A percentile compares a stretch with the other conserved stretches of the same genome.
phyloP scores from a whole-genome alignment of 2,888 invertebrate species.

The Thalpophila matura region DNA sequence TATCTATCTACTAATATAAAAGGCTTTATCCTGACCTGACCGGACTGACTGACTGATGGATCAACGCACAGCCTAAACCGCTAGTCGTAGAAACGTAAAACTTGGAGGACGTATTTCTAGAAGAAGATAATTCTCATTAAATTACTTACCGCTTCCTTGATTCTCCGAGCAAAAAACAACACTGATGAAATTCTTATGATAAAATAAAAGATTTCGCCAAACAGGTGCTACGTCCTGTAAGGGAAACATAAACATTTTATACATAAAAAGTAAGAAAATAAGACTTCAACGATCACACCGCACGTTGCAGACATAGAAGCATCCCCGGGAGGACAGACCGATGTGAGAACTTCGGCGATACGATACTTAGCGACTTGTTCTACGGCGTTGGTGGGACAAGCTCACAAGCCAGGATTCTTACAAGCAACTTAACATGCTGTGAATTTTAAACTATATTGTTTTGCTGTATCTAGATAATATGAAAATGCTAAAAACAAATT shows the following conservation, averaged over 20 bases:
- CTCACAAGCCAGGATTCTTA: constrained; percentile 61
- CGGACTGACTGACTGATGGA: too few relatives aligned
- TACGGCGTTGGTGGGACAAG: constrained; percentile 59
- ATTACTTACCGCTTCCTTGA: constrained; percentile 17
- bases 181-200: not conserved
- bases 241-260: constrained; percentile 31
- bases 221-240: not conserved
- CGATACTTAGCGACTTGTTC: constrained; percentile 71
- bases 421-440: constrained; percentile 61
- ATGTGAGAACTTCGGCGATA: constrained; percentile 64
- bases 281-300: constrained; percentile 40
- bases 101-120: too few relatives aligned
- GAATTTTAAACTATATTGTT: constrained; percentile 48
- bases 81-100: too few relatives aligned
- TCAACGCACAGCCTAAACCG: too few relatives aligned
- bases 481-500: constrained; percentile 4
- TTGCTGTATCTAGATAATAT: constrained; percentile 14
- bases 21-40: too few relatives aligned
- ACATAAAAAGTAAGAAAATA: constrained; percentile 35
- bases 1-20: too few relatives aligned
- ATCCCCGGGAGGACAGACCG: constrained; percentile 61
- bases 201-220: constrained; percentile 2
- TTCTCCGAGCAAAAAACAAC: constrained; percentile 17
- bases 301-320: constrained; percentile 62
- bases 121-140: constrained; percentile 26